Evolutionary conservation across 1,140 invertebrate genomes (phyloP).

Genomic region (Drosophila seguyi): DNA sequence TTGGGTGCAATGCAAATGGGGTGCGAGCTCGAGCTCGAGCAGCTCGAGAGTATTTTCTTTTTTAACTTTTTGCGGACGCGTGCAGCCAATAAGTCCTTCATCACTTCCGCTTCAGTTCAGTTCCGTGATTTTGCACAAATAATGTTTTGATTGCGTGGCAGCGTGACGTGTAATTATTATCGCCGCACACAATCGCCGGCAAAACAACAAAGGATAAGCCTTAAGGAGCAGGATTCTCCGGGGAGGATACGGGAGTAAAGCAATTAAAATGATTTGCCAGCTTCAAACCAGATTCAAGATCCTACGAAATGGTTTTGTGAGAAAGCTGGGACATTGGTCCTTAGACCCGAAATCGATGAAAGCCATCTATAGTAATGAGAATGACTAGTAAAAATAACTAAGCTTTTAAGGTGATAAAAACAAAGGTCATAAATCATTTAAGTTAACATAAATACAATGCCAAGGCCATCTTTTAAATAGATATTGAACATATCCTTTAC

Average conservation of each 20-base stretch:
- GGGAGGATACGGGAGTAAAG: conserved; percentile 47
- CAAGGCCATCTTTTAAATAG: too few species aligned
- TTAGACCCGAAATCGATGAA: not conserved
- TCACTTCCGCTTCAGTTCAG: conserved; percentile 85
- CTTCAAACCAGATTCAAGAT: conserved; percentile 35
- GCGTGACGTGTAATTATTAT: conserved; percentile 85
- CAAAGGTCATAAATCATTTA: conserved; percentile 38
- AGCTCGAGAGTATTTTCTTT: conserved; percentile 35
- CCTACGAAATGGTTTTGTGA: conserved; percentile 10
- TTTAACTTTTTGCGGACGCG: conserved; percentile 79
- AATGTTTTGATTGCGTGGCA: conserved; percentile 85
- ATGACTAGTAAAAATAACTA: conserved; percentile 6
- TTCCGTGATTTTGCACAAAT: conserved; percentile 85
- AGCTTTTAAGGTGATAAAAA: not conserved
- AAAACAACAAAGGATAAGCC: conserved; percentile 61
- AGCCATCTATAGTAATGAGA: conserved; percentile 13
- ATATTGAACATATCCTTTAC: not conserved
- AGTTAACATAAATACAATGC: conserved; percentile 29
- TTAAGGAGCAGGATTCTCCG: conserved; percentile 8
- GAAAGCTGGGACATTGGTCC: not conserved
- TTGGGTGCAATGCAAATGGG: conserved; percentile 59
- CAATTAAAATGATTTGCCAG: conserved; percentile 74
- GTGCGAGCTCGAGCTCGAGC: too few species aligned
- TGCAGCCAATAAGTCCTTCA: conserved; percentile 85
- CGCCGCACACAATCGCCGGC: conserved; percentile 68